These are phyloP conservation scores for Helostoma temminkii DNA, from an alignment of 2,797 vertebrate genomes.

Conservation along the genomic window DNA sequence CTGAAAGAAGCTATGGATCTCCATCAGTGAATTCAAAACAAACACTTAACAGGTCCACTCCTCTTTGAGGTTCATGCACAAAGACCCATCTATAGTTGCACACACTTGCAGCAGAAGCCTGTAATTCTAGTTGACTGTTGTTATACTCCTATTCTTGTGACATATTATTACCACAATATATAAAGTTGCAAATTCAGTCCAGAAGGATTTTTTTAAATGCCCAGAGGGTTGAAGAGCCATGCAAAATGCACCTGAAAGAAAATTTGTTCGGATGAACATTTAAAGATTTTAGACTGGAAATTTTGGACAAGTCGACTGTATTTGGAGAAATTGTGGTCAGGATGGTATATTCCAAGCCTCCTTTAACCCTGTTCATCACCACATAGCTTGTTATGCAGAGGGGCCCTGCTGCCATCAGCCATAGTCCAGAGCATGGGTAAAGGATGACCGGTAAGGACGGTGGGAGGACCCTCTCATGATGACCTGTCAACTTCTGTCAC, in stretches of 20 bases:
- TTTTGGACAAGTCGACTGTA: no score
- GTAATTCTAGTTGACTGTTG: not conserved
- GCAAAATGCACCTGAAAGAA: slow-evolving; percentile 4
- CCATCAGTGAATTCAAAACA: slow-evolving; percentile 58
- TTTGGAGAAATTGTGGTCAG: slow-evolving; percentile 9
- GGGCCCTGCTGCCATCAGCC: slow-evolving; percentile 43
- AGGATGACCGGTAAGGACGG: slow-evolving; percentile 54
- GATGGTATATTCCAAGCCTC: slow-evolving; percentile 16
- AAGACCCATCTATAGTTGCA: slow-evolving; percentile 27
- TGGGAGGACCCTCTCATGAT: slow-evolving; percentile 58
- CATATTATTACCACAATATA: slow-evolving; percentile 18
- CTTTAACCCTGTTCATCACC: slow-evolving; percentile 57
- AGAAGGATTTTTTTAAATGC: not conserved
- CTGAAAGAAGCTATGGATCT: slow-evolving; percentile 35
- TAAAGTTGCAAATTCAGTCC: slow-evolving; percentile 8
- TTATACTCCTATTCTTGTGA: not conserved
- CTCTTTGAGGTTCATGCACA: slow-evolving; percentile 42
- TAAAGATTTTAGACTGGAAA: not conserved
- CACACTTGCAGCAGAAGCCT: slow-evolving; percentile 25
- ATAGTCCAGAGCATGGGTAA: slow-evolving; percentile 56
- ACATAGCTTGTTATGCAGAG: slow-evolving; percentile 69
- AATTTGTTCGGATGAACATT: not conserved
- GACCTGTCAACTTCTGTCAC: slow-evolving; percentile 73
- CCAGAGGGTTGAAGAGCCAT: not conserved
- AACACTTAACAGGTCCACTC: slow-evolving; percentile 31